These are phyloP conservation scores for Incurvaria masculella DNA, from an alignment of 2,888 invertebrate genomes.

Conservation along the genomic window DNA sequence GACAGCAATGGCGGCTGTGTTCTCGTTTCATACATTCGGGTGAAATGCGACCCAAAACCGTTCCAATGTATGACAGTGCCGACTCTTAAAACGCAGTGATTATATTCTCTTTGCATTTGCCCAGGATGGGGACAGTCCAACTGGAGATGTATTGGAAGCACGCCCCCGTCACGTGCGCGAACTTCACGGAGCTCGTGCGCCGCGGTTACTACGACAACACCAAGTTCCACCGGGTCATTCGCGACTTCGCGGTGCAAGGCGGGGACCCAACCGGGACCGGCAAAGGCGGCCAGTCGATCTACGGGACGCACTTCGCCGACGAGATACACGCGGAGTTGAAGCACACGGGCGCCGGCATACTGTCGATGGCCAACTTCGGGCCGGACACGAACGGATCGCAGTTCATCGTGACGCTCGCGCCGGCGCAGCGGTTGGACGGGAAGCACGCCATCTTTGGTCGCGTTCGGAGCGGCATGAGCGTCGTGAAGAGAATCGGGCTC, in stretches of 20 bases:
- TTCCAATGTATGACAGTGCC: too few species aligned
- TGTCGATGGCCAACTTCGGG: conserved; percentile 99
- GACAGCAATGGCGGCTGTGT: too few species aligned
- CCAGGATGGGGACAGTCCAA: conserved; percentile 88
- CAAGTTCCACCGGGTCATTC: conserved; percentile 93
- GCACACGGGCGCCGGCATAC: conserved; percentile 87
- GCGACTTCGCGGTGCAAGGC: conserved; percentile 91
- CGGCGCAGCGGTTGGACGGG: conserved; percentile 97
- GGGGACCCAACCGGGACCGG: conserved; percentile 98
- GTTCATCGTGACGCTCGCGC: conserved; percentile 95
- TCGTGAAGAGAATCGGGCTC: conserved; percentile 88
- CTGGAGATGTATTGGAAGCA: conserved; percentile 99
- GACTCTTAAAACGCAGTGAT: too few species aligned
- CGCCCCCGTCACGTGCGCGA: conserved; percentile 94
- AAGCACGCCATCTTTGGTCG: conserved; percentile 97
- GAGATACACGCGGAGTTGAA: conserved; percentile 93
- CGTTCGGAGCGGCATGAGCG: conserved; percentile 82
- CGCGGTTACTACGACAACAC: conserved; percentile 96
- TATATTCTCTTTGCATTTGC: too few species aligned
- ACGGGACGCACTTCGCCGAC: conserved; percentile 92
- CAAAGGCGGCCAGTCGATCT: conserved; percentile 94
- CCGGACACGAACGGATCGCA: conserved; percentile 97
- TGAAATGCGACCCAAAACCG: too few species aligned
- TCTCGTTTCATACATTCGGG: too few species aligned
- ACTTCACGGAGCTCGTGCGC: conserved; percentile 92